Conservation (phyloP, 2,888 invertebrate species). For the Aspidiotus destructor region DNA sequence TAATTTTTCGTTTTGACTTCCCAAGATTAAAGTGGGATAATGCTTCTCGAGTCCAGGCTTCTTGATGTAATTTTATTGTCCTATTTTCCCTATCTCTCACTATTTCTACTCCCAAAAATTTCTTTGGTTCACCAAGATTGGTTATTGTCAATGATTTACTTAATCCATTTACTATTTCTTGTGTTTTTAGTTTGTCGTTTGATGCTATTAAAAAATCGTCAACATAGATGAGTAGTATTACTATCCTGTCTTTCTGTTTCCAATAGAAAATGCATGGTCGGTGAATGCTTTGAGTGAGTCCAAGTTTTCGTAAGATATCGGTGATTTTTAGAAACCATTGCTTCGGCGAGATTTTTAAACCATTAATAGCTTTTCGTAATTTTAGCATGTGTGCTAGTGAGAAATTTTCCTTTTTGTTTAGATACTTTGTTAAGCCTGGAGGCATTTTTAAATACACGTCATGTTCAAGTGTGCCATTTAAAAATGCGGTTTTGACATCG, state of each 20-base stretch:
- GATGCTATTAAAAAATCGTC: background rate
- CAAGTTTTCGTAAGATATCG: background rate
- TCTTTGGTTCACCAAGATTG: background rate
- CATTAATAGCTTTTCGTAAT: background rate
- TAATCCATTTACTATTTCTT: background rate
- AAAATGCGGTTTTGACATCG: conserved; percentile 5
- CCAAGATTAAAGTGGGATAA: no score
- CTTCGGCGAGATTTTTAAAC: background rate
- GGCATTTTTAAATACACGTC: background rate
- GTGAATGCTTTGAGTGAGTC: background rate
- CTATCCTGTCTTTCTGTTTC: background rate
- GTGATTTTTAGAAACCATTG: background rate
- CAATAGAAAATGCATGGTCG: background rate
- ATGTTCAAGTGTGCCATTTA: background rate
- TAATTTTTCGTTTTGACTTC: no score
- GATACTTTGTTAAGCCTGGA: no score
- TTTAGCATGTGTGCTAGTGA: no score
- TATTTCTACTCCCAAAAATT: background rate
- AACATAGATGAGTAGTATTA: background rate
- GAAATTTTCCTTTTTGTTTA: no score
- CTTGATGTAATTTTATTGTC: no score
- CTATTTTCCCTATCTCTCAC: no score
- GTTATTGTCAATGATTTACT: background rate
- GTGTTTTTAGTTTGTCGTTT: background rate
- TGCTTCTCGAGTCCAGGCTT: no score